Percentiles rank a stretch among this genome's conserved stretches.
Evolutionary conservation across 1,140 invertebrate genomes (phyloP).

Genomic region (Leptinotarsa lineolata): DNA sequence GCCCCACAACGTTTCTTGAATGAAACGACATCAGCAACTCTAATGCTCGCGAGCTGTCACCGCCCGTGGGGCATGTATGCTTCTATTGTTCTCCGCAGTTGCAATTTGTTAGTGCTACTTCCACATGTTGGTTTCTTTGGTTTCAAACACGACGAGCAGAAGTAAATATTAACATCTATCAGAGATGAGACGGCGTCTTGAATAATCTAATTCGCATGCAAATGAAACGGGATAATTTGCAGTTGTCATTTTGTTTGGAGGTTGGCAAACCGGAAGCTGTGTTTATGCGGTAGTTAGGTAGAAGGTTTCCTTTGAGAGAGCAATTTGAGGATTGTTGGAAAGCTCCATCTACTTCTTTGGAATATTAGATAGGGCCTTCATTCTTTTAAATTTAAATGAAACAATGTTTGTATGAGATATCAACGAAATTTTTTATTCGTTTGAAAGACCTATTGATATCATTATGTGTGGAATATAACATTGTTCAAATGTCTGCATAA

Average conservation of each 20-base stretch:
- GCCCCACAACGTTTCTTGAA: neutral
- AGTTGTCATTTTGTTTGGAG: neutral
- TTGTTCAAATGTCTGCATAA: no score
- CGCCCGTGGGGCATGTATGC: conserved; percentile 4
- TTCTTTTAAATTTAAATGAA: no score
- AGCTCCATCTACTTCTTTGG: no score
- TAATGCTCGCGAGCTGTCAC: conserved; percentile 1
- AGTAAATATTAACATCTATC: neutral
- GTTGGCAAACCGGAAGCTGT: neutral
- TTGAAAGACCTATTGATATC: no score
- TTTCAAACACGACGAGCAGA: neutral
- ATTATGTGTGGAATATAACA: no score
- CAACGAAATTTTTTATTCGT: no score
- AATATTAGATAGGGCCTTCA: no score
- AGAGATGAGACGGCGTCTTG: neutral
- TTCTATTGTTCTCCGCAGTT: neutral
- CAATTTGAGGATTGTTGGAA: no score
- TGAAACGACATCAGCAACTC: conserved; percentile 2
- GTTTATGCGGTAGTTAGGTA: no score
- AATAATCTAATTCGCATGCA: conserved; percentile 6
- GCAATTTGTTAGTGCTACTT: conserved; percentile 5
- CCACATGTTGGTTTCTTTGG: conserved; percentile 5
- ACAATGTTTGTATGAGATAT: no score
- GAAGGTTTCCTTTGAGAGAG: no score
- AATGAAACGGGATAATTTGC: neutral